Conservation (phyloP, 1,140 invertebrate species). For the Paraescarpia echinospica region DNA sequence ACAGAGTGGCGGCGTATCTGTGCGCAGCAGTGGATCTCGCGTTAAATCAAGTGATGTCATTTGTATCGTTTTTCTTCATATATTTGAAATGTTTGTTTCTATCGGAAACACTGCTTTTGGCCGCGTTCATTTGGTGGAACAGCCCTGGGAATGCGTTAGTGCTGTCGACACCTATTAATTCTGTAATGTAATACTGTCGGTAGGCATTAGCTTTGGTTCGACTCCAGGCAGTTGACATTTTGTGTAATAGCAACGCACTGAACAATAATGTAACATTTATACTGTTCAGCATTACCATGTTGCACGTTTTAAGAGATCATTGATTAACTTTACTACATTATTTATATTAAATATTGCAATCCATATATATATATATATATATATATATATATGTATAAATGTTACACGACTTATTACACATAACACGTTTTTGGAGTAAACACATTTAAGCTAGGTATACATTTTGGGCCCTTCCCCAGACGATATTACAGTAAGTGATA, state of each 20-base stretch:
- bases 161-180: not conserved
- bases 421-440: no score
- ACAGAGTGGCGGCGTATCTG: not conserved
- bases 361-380: no score
- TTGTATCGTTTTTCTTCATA: not conserved
- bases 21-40: not conserved
- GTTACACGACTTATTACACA: no score
- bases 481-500: no score
- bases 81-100: not conserved
- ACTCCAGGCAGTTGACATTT: not conserved
- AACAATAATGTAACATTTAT: not conserved
- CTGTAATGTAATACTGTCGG: not conserved
- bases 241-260: not conserved
- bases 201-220: not conserved
- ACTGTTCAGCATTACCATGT: not conserved
- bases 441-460: no score
- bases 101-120: not conserved
- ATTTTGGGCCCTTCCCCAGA: no score
- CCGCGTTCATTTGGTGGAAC: not conserved
- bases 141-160: not conserved
- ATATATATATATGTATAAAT: no score
- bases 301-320: not conserved
- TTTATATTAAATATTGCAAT: no score
- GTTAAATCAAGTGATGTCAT: not conserved
- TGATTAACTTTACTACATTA: not conserved